These are phyloP conservation scores for Turnix velox DNA, from an alignment of 2,113 vertebrate genomes.

Conservation along the genomic window DNA sequence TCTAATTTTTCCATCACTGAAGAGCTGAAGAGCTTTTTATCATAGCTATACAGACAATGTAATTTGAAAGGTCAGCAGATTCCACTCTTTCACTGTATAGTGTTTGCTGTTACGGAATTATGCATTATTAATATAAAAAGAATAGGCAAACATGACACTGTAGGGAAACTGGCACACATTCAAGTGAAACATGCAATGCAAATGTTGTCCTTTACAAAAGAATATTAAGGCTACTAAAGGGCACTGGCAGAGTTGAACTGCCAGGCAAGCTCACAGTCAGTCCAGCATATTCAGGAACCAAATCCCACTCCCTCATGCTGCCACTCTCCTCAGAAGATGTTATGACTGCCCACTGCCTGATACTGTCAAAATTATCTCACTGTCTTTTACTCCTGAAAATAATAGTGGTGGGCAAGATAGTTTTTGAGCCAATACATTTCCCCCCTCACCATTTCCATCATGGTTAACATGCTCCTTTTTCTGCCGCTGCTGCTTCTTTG, in stretches of 20 bases:
- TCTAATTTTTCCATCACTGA: too few species aligned
- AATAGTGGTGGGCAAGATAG: not conserved
- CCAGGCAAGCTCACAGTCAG: not conserved
- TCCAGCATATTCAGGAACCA: not conserved
- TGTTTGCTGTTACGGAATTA: not conserved
- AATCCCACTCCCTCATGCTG: not conserved
- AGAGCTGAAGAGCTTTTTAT: not conserved
- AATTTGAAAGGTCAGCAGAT: not conserved
- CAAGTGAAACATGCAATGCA: not conserved
- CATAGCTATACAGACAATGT: not conserved
- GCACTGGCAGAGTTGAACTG: not conserved
- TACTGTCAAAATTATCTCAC: not conserved
- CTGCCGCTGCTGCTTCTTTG: not conserved
- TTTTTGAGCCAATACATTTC: not conserved
- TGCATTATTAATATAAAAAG: not conserved
- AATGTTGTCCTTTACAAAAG: not conserved
- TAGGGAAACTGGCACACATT: not conserved
- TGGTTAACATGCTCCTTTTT: not conserved
- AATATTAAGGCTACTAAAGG: not conserved
- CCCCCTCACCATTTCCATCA: not conserved
- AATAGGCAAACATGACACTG: not conserved
- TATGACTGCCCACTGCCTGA: not conserved
- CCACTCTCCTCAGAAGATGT: not conserved
- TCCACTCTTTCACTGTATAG: not conserved
- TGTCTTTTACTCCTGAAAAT: not conserved